phyloP scores from a whole-genome alignment of 2,888 invertebrate genomes.

The Beris chalybata region DNA sequence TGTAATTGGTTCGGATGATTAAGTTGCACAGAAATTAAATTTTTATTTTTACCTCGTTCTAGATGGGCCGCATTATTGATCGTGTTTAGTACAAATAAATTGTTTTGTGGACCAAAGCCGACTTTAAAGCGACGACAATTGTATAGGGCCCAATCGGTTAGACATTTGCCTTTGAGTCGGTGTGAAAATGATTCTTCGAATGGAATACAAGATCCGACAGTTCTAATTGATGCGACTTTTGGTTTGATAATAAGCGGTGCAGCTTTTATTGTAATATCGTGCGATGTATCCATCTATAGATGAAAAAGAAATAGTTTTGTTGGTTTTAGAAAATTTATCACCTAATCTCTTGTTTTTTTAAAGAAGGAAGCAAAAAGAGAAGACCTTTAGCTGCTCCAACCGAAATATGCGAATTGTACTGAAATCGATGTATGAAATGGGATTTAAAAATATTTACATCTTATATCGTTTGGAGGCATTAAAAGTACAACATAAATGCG shows the following conservation, averaged over 20 bases:
- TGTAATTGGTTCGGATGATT: constrained; percentile 12
- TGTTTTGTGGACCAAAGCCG: constrained; percentile 73
- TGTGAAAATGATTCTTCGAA: constrained; percentile 49
- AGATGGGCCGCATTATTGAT: constrained; percentile 9
- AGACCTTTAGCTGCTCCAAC: too few relatives aligned
- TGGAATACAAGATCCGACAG: constrained; percentile 54
- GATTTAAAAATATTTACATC: too few relatives aligned
- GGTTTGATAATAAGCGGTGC: constrained; percentile 53
- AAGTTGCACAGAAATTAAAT: background rate
- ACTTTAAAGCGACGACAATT: constrained; percentile 69
- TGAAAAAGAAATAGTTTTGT: too few relatives aligned
- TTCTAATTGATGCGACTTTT: constrained; percentile 55
- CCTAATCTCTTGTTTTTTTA: too few relatives aligned
- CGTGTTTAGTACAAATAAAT: constrained; percentile 52
- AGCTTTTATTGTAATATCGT: constrained; percentile 6
- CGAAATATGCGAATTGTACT: too few relatives aligned
- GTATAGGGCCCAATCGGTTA: constrained; percentile 63
- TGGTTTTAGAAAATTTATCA: too few relatives aligned
- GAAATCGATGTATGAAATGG: too few relatives aligned
- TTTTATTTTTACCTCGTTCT: background rate
- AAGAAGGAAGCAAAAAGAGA: too few relatives aligned
- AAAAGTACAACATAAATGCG: too few relatives aligned
- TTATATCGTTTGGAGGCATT: too few relatives aligned
- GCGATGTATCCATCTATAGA: constrained; percentile 10
- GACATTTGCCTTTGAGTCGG: constrained; percentile 51